phyloP scores from a whole-genome alignment of 2,888 invertebrate genomes.

The Fissipunctia ypsillon region DNA sequence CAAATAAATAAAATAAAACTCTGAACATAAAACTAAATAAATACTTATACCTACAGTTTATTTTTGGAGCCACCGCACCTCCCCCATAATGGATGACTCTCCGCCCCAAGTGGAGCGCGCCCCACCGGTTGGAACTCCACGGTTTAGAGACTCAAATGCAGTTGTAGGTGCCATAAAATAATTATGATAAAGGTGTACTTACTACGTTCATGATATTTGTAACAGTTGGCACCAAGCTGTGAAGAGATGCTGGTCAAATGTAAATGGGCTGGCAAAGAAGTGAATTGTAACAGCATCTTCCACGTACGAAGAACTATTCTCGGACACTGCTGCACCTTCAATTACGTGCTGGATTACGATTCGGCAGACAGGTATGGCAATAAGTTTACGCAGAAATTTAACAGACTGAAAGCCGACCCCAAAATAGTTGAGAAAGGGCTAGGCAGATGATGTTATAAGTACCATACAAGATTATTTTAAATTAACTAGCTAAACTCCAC shows the following conservation, averaged over 20 bases:
- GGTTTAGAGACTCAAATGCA: neutral
- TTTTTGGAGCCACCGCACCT: neutral
- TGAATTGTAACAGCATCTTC: constrained; percentile 85
- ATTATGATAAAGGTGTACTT: neutral
- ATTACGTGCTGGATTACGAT: constrained; percentile 81
- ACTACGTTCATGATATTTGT: neutral
- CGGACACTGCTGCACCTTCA: constrained; percentile 91
- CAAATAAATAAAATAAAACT: too few relatives aligned
- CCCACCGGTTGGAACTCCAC: neutral
- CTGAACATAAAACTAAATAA: neutral
- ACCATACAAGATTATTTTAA: too few relatives aligned
- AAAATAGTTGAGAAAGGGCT: too few relatives aligned
- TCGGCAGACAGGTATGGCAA: constrained; percentile 66
- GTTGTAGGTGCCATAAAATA: neutral
- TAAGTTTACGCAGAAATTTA: too few relatives aligned
- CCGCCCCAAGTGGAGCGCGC: neutral
- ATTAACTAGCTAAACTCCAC: too few relatives aligned
- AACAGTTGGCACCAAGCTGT: constrained; percentile 88
- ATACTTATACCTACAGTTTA: neutral
- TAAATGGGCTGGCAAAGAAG: constrained; percentile 79
- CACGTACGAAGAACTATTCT: constrained; percentile 84
- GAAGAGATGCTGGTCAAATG: constrained; percentile 88
- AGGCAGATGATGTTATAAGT: too few relatives aligned
- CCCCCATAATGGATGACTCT: neutral
- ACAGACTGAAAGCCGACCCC: too few relatives aligned